These are phyloP conservation scores for Chionis minor DNA, from an alignment of 2,113 vertebrate species.

Conservation along the genomic window DNA sequence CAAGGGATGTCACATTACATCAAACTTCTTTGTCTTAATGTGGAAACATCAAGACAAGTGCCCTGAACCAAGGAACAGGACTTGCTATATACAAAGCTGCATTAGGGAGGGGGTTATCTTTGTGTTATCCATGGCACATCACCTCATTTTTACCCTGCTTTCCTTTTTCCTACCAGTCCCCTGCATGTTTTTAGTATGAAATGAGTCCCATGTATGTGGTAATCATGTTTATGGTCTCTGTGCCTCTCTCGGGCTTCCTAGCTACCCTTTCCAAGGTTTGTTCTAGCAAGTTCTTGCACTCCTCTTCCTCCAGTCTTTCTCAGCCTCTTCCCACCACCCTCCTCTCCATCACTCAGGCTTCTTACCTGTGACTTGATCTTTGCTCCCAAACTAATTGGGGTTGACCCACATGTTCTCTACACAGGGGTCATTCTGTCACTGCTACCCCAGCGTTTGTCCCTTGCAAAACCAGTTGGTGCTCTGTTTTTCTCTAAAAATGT, in stretches of 20 bases:
- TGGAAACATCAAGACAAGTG: neutral
- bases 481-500: too few species aligned
- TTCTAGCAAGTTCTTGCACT: neutral
- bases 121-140: neutral
- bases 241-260: neutral
- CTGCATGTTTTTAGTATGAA: rapidly evolving
- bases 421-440: rapidly evolving
- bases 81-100: rapidly evolving
- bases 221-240: neutral
- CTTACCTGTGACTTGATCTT: neutral
- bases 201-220: too few species aligned
- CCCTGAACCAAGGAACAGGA: neutral
- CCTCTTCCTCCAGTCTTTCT: neutral
- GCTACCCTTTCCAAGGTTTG: neutral
- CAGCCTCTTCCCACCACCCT: neutral
- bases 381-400: neutral
- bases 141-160: neutral
- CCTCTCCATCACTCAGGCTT: neutral
- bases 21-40: rapidly evolving
- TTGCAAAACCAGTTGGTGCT: neutral
- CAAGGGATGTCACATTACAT: neutral
- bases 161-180: neutral
- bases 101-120: neutral
- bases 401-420: too few species aligned
- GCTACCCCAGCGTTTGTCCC: neutral